Evolutionary conservation across 2,888 invertebrate species (phyloP).

Genomic region (Baronia brevicornis): DNA sequence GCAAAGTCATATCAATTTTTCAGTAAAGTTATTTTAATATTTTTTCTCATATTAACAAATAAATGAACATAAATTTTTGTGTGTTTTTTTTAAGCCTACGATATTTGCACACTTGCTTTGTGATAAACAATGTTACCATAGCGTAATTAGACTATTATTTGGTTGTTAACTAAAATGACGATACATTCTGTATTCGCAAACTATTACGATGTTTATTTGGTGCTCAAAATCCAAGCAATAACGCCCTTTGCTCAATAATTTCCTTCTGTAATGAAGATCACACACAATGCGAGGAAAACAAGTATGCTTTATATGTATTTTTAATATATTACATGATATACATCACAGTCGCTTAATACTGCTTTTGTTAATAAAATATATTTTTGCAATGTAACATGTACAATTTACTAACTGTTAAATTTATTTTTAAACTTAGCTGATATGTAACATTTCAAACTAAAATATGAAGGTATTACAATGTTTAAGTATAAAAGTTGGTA

Average conservation of each 20-base stretch:
- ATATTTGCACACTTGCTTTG: slow-evolving; percentile 21
- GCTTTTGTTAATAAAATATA: slow-evolving; percentile 6
- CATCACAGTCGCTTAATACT: slow-evolving; percentile 11
- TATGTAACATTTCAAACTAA: slow-evolving; percentile 12
- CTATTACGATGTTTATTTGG: slow-evolving; percentile 5
- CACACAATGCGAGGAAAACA: slow-evolving; percentile 21
- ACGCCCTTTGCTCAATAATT: slow-evolving; percentile 15
- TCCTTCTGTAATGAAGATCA: slow-evolving; percentile 23
- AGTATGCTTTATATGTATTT: slow-evolving; percentile 14
- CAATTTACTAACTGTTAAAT: slow-evolving; percentile 7
- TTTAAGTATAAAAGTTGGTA: slow-evolving; percentile 8
- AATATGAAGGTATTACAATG: slow-evolving; percentile 7
- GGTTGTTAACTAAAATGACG: slow-evolving; percentile 5
- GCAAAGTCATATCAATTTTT: too few relatives aligned
- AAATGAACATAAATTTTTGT: too few relatives aligned
- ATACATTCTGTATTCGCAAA: slow-evolving; percentile 13
- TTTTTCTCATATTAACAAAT: too few relatives aligned
- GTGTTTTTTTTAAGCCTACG: not conserved
- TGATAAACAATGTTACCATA: slow-evolving; percentile 42
- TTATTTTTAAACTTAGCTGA: slow-evolving; percentile 7
- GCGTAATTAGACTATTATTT: slow-evolving; percentile 22
- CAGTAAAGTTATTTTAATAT: too few relatives aligned
- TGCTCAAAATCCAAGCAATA: slow-evolving; percentile 18
- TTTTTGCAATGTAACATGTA: slow-evolving; percentile 8
- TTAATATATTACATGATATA: slow-evolving; percentile 6